Evolutionary conservation across 92 coral and sea anemone species (phyloP).

Genomic region (Porites cylindrica): DNA sequence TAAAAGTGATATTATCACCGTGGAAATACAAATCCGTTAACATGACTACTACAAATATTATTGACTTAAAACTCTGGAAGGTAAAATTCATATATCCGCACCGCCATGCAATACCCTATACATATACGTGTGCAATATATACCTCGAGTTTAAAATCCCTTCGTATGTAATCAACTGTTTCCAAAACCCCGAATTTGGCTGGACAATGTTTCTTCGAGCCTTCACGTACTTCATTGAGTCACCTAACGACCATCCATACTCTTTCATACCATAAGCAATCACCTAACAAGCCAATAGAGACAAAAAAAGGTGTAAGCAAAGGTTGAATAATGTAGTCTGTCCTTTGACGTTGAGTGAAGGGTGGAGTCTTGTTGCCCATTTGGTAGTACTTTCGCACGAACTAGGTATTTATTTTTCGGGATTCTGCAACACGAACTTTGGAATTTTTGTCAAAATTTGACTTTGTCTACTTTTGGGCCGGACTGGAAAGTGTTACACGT

Average conservation of each 20-base stretch:
- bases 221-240: conserved; percentile 96
- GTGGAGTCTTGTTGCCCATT: too few relatives aligned
- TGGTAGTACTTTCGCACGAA: too few relatives aligned
- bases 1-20: too few relatives aligned
- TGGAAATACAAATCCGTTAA: too few relatives aligned
- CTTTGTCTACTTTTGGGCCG: too few relatives aligned
- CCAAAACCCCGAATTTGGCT: conserved; percentile 97
- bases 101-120: neutral
- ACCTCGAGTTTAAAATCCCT: conserved; percentile 97
- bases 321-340: neutral
- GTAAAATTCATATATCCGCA: too few relatives aligned
- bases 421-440: too few relatives aligned
- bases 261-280: conserved; percentile 95
- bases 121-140: neutral
- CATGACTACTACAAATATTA: too few relatives aligned
- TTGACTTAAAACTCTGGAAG: too few relatives aligned
- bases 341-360: neutral
- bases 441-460: too few relatives aligned
- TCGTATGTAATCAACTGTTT: conserved; percentile 96
- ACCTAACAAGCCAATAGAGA: conserved; percentile 54
- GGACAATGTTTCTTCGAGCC: conserved; percentile 77
- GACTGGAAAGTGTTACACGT: too few relatives aligned
- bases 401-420: too few relatives aligned
- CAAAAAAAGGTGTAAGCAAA: neutral
- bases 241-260: conserved; percentile 81